Evolutionary conservation across 2,113 vertebrate genomes (phyloP), one percentile per base, ranked within the genome.

Genomic region (Heterotilapia buettikoferi): DNA sequence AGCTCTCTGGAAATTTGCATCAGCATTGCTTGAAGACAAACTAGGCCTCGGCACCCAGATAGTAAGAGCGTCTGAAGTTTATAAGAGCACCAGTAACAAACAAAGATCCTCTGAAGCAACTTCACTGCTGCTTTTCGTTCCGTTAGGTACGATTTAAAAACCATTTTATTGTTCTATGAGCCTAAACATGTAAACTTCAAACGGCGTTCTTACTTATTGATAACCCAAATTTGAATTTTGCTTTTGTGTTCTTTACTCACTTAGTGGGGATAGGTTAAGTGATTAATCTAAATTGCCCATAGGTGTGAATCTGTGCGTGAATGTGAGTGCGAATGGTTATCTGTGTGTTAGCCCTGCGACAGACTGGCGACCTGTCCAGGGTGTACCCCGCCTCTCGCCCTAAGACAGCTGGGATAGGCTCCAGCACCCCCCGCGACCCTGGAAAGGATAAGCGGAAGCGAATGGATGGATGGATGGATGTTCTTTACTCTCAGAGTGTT

Each of bases 61-160:
- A 12, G 10, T 66, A 0, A 14, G 54, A 57, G 54, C 0, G 6
- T 8, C 54, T 33, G 16, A 61, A 66, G 63, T 68, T 68, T 66
- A 7, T 6, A 66, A 66, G 29, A 61, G 29, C 59, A 33, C 19
- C 52, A 54, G n/a, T 13, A 66, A 66, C 18, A 38, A 38, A 68
- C 6, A 68, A n/a, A 68, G 66, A 71, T 6, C n/a, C 66, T 2
- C n/a, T 43, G 63, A 71, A 71, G 63, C n/a, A 40, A 43, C n/a
- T 0, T 71, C 36, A 71, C 38, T 24, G n/a, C 66, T 43, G 7
- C 66, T 1, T 71, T 14, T 9, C 0, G 2, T 43, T 14, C n/a
- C 0, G 2, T 6, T 43, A 21, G 0, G 5, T 71, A 24, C 2
- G 1, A 24, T 71, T 24, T 43, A 43, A 24, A 14, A 71, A 61